Evolutionary conservation across 1,140 invertebrate genomes (phyloP).

Genomic region (Atopsyche davidsoni): DNA sequence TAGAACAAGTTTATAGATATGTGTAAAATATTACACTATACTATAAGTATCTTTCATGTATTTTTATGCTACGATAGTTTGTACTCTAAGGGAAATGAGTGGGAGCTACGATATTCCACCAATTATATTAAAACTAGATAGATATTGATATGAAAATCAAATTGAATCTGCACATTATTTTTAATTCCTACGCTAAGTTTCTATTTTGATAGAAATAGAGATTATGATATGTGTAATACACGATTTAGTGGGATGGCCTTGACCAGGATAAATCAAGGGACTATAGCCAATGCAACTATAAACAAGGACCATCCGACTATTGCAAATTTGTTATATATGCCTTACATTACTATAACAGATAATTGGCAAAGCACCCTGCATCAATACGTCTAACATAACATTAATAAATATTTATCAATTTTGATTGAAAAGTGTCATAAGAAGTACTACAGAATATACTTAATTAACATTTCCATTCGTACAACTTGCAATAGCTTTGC

Average conservation of each 20-base stretch:
- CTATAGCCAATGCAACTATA: constrained; percentile 2
- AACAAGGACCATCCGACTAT: constrained; percentile 1
- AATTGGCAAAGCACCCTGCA: constrained; percentile 31
- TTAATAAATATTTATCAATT: constrained; percentile 18
- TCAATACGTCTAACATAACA: constrained; percentile 16
- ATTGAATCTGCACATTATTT: too few species aligned
- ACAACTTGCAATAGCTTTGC: constrained; percentile 13
- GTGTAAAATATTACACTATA: neutral
- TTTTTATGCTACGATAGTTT: neutral
- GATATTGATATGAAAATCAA: too few species aligned
- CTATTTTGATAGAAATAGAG: too few species aligned
- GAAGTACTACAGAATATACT: constrained; percentile 19
- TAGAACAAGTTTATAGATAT: neutral
- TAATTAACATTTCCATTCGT: constrained; percentile 8
- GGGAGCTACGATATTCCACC: constrained; percentile 2
- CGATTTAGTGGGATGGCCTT: constrained; percentile 17
- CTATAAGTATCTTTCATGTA: neutral
- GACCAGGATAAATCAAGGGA: constrained; percentile 4
- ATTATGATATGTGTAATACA: constrained; percentile 28
- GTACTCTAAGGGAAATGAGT: constrained; percentile 6
- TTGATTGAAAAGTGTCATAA: constrained; percentile 19
- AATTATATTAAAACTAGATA: too few species aligned
- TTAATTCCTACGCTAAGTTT: too few species aligned
- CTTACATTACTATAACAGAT: constrained; percentile 17
- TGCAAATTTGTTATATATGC: constrained; percentile 10